Percentiles rank a stretch among this genome's conserved stretches.
Evolutionary conservation across 2,113 vertebrate species (phyloP).

Genomic region (Narcine bancroftii): DNA sequence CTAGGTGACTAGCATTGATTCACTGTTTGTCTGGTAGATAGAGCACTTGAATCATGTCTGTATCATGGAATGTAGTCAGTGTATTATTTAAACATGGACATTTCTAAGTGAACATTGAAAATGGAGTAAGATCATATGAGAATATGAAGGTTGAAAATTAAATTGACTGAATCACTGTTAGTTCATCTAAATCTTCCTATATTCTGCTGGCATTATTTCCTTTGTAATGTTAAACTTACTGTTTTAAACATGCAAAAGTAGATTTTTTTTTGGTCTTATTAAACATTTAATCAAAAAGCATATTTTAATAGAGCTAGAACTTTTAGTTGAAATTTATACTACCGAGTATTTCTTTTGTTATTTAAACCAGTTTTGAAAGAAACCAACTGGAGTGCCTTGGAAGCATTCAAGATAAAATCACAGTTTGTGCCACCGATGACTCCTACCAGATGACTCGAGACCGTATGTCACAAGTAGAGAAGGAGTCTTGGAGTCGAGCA

Average conservation of each 20-base stretch:
- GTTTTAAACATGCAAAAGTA: background rate
- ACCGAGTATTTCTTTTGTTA: background rate
- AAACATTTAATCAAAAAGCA: background rate
- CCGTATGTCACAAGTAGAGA: slow-evolving; percentile 61
- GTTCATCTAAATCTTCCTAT: background rate
- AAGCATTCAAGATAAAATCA: slow-evolving; percentile 73
- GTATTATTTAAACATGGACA: background rate
- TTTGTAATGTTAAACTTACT: background rate
- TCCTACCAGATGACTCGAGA: slow-evolving; percentile 61
- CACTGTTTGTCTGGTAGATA: background rate
- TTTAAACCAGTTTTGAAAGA: slow-evolving; percentile 39
- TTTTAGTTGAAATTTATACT: background rate
- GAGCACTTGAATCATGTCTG: too few species aligned
- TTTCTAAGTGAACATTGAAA: background rate
- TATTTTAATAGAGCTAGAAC: background rate
- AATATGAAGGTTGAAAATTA: background rate
- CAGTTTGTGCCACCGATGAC: slow-evolving; percentile 69
- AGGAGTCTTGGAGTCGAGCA: slow-evolving; percentile 63
- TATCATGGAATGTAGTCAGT: background rate
- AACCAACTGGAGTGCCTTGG: slow-evolving; percentile 68
- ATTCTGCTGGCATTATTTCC: background rate
- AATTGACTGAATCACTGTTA: background rate
- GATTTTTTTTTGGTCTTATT: background rate
- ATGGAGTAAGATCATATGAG: background rate
- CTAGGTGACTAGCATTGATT: background rate